Evolutionary conservation across 1,140 invertebrate species (phyloP), one percentile per base, ranked within the genome.

Genomic region (Hestina assimilis): DNA sequence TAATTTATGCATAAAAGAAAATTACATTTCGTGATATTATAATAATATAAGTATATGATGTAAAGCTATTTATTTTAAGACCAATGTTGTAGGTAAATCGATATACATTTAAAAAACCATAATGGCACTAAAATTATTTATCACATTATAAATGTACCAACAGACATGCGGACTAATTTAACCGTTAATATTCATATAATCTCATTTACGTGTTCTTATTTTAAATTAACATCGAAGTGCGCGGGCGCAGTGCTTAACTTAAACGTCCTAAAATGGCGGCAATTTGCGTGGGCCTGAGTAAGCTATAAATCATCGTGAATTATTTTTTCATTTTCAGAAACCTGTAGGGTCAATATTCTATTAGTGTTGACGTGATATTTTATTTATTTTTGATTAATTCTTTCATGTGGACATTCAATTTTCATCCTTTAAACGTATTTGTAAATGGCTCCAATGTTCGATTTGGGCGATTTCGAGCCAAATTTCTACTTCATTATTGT

Each of bases 291-390:
- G 58, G 45, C 38, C 68, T 81, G 82, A 87, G 73, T 87, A 77
- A 87, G 83, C 83, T 79, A 87, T 87, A 87, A 85, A 87, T 87
- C 82, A 72, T 64, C 66, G 45, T 66, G 77, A 84, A 84, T 84
- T 83, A 80, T 84, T 80, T 82, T 83, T 82, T 81, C 79, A 83
- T 84, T 84, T 45, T 59, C 21, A 28, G 29, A 47, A 6, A 17
- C 17, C 33, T 47, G 62, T 47, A 76, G 76, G 56, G 54, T 74
- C 81, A 72, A 72, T 84, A 81, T 71, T 83, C 75, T 81, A 79
- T 79, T 78, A 79, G 71, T 72, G 65, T 33, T 60, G 67, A 59
- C 59, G 42, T 53, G 42, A 23, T 24, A 35, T 64, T 74, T 66
- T 66, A 64, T 75, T 66, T 50, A 29, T 15, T 31, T 31, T 35